phyloP scores from a whole-genome alignment of 2,888 invertebrate species.

The Coecobrya sp. region DNA sequence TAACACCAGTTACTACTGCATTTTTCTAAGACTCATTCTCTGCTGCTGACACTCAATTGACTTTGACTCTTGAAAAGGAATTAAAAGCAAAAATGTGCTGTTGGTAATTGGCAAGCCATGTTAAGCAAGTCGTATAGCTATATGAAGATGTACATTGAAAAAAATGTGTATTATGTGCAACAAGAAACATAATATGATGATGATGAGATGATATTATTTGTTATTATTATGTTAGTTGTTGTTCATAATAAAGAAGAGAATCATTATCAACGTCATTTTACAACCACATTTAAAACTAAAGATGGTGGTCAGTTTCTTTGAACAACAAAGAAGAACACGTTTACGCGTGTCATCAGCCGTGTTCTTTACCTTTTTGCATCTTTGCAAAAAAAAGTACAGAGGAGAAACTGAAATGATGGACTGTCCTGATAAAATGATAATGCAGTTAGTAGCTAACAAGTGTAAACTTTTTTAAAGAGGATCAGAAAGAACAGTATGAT shows the following conservation, averaged over 20 bases:
- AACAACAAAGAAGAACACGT: slow-evolving; percentile 50
- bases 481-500: slow-evolving; percentile 4
- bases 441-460: neutral
- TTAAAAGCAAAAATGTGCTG: slow-evolving; percentile 17
- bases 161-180: neutral
- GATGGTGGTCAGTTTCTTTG: slow-evolving; percentile 41
- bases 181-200: neutral
- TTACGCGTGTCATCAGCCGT: slow-evolving; percentile 67
- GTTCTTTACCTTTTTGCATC: slow-evolving; percentile 42
- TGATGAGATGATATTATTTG: neutral
- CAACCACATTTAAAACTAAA: slow-evolving; percentile 30
- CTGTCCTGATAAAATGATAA: neutral
- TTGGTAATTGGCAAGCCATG: too few relatives aligned
- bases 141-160: too few relatives aligned
- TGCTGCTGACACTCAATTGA: too few relatives aligned
- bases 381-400: neutral
- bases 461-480: neutral
- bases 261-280: neutral
- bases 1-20: slow-evolving; percentile 21
- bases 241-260: slow-evolving; percentile 4
- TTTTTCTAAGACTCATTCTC: slow-evolving; percentile 17
- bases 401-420: slow-evolving; percentile 38
- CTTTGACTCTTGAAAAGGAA: slow-evolving; percentile 9
- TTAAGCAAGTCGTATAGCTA: too few relatives aligned
- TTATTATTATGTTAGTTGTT: neutral